Evolutionary conservation across 1,140 invertebrate genomes (phyloP), one percentile per base, ranked within the genome.

Genomic region (Eufriesea mexicana): DNA sequence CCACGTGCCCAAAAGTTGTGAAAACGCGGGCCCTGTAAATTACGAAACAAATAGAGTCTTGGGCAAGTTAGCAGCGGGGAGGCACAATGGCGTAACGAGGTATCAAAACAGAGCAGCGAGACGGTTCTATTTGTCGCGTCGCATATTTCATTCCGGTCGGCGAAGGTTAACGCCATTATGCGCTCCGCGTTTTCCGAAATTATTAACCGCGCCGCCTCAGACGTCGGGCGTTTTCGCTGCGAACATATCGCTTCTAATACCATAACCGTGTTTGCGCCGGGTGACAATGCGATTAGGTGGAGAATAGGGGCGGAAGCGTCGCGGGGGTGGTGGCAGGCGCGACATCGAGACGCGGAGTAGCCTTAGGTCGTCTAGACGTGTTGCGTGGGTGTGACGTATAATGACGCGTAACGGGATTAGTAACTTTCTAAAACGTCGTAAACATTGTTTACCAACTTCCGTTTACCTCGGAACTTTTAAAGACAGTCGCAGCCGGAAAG

Each of bases 271-370:
- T 89, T 89, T 85, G 76, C 81, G 71, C 64, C 54, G 68, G 57
- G 79, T 72, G 86, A 84, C 79, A 84, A 87, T 78, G 89, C 64
- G 83, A 89, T 89, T 86, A 85, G 83, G 83, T 68, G 76, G 54
- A 35, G 57, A 78, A 68, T 59, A 18, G 25, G 57, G 28, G 66
- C 4, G 62, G 66, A 7, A 35, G 14, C 35, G 35, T 35, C 35
- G 35, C 35, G 54, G 12, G 18, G n/a, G 54, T 16, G 66, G 25
- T 42, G 42, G 45, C 51, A 79, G 70, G 83, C 75, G 57, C 64
- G 51, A 57, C 18, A 64, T 49, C 74, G 84, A 75, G 71, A 72
- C 70, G 71, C 45, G 45, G 45, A 61, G n/a, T 76, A 82, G 79
- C 79, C 79, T 59, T 54, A 54, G 79, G 79, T 55, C 51, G 72